Evolutionary conservation across 2,888 invertebrate species (phyloP).

Genomic region (Dioctria linearis): DNA sequence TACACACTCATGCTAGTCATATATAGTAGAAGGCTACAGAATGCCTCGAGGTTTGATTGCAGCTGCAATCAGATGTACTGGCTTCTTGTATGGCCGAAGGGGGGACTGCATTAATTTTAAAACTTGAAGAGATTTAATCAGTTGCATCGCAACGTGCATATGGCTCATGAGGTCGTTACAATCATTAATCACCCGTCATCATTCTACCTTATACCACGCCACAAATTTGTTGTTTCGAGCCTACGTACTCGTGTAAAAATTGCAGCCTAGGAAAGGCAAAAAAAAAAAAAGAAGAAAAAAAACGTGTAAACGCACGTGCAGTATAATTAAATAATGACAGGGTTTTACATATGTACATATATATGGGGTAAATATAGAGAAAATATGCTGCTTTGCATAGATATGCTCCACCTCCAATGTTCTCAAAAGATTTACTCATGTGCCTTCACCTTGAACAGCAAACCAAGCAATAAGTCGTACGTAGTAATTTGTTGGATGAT

Average conservation of each 20-base stretch:
- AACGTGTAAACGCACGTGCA: conserved; percentile 30
- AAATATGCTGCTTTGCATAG: background rate
- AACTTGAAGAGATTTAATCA: conserved; percentile 47
- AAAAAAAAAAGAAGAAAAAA: background rate
- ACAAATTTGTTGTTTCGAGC: conserved; percentile 11
- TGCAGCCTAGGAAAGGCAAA: background rate
- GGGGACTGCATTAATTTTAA: conserved; percentile 24
- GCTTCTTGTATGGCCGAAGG: conserved; percentile 29
- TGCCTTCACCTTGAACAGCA: too few species aligned
- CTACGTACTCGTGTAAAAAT: too few species aligned
- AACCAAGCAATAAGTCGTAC: too few species aligned
- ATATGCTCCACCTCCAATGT: background rate
- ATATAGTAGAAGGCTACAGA: too few species aligned
- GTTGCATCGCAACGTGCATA: conserved; percentile 45
- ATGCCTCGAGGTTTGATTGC: background rate
- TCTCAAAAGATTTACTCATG: too few species aligned
- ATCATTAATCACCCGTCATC: conserved; percentile 51
- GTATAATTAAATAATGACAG: conserved; percentile 47
- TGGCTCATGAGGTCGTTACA: conserved; percentile 44
- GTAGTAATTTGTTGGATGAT: too few species aligned
- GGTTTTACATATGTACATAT: background rate
- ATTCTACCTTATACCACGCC: conserved; percentile 30
- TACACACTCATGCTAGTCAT: too few species aligned
- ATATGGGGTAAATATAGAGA: conserved; percentile 1
- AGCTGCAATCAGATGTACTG: conserved; percentile 30